These are phyloP conservation scores for Sialia sialis DNA, from an alignment of 2,113 vertebrate species.

Conservation along the genomic window DNA sequence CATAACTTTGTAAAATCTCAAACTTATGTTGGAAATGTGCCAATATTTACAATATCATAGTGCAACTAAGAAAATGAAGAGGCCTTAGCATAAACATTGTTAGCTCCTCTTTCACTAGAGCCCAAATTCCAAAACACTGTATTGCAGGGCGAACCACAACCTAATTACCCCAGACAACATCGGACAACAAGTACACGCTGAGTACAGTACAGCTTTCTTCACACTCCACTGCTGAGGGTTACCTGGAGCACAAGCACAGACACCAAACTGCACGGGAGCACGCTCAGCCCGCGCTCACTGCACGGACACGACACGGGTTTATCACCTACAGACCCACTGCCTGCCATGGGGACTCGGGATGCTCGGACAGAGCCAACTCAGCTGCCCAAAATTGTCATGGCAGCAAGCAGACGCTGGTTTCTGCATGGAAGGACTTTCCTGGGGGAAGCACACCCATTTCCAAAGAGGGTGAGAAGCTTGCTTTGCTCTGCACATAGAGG, in stretches of 20 bases:
- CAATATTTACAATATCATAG: conserved; percentile 61
- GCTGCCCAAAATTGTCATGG: fast-evolving
- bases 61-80: conserved; percentile 60
- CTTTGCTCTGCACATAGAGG: neutral
- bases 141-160: conserved; percentile 53
- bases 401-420: neutral
- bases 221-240: neutral
- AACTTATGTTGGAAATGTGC: conserved; percentile 45
- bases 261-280: neutral
- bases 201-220: conserved; percentile 28
- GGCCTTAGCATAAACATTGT: conserved; percentile 48
- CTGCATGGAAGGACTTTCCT: neutral
- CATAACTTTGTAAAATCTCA: conserved; percentile 43
- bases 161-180: conserved; percentile 38
- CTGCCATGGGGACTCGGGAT: neutral
- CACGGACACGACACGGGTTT: neutral
- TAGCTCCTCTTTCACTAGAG: conserved; percentile 50
- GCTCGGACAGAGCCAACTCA: neutral
- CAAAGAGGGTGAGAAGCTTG: neutral
- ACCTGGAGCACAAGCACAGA: neutral
- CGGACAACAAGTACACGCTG: conserved; percentile 21
- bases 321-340: conserved; percentile 2
- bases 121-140: conserved; percentile 49
- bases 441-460: neutral
- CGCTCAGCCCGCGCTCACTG: neutral